Evolutionary conservation across 2,797 vertebrate genomes (phyloP).

Genomic region (Hapalemur alaotrensis): DNA sequence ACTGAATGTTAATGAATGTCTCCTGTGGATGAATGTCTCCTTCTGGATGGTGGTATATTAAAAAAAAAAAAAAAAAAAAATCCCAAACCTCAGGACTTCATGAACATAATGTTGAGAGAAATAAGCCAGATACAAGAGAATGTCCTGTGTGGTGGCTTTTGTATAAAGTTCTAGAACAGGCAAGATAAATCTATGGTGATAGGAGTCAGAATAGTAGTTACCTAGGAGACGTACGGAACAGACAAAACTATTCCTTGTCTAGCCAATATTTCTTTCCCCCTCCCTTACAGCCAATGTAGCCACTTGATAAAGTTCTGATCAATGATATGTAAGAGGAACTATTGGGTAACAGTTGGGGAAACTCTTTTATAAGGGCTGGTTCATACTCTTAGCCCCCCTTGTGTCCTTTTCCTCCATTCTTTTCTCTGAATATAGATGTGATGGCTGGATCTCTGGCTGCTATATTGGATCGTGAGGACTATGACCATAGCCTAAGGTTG

Average conservation of each 20-base stretch:
- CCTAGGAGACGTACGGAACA: not conserved
- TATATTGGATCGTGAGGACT: not conserved
- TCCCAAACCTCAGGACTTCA: not conserved
- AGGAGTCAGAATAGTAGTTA: not conserved
- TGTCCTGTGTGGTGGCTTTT: not conserved
- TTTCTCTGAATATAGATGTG: not conserved
- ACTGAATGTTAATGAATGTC: not conserved
- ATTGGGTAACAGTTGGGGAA: not conserved
- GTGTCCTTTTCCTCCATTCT: not conserved
- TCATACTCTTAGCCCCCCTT: not conserved
- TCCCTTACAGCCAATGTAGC: not conserved
- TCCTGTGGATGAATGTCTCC: not conserved
- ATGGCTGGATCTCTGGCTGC: not conserved
- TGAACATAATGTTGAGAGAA: conserved; percentile 1
- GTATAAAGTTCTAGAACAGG: conserved; percentile 25
- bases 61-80: not conserved
- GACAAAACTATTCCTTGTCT: not conserved
- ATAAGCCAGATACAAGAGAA: conserved; percentile 11
- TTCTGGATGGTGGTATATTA: not conserved
- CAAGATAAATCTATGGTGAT: not conserved
- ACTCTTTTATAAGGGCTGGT: not conserved
- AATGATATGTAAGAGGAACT: not conserved
- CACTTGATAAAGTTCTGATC: not conserved
- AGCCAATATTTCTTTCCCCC: not conserved
- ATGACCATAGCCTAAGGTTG: not conserved